Conservation (phyloP, 2,113 vertebrate species). For the Crotalus helleri region DNA sequence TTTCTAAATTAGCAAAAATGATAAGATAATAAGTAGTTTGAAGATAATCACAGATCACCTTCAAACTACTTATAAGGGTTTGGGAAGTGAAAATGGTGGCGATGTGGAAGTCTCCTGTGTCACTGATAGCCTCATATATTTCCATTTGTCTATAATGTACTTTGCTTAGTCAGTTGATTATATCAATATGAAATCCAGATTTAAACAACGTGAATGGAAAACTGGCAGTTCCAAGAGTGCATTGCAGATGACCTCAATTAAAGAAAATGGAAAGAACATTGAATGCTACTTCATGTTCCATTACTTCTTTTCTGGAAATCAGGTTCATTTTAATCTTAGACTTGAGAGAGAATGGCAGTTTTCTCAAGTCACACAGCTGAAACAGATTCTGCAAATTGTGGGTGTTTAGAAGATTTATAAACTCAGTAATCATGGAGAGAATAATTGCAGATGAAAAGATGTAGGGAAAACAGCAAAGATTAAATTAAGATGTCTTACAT, state of each 20-base stretch:
- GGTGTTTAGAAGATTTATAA: conserved; percentile 37
- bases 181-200: neutral
- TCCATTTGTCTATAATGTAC: neutral
- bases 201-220: conserved; percentile 1
- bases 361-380: conserved; percentile 29
- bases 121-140: neutral
- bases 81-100: neutral
- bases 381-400: conserved; percentile 1
- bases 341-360: neutral
- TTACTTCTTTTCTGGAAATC: neutral
- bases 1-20: neutral
- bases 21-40: neutral
- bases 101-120: neutral
- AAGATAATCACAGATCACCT: neutral
- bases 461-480: conserved; percentile 28
- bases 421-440: conserved; percentile 35
- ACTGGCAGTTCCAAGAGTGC: neutral
- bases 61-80: neutral
- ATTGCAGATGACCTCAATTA: neutral
- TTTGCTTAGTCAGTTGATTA: neutral
- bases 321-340: neutral
- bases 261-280: conserved; percentile 6
- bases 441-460: conserved; percentile 26
- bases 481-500: conserved; percentile 2
- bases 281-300: neutral